phyloP scores from a whole-genome alignment of 2,888 invertebrate species.

The Acanthosoma haemorrhoidale region DNA sequence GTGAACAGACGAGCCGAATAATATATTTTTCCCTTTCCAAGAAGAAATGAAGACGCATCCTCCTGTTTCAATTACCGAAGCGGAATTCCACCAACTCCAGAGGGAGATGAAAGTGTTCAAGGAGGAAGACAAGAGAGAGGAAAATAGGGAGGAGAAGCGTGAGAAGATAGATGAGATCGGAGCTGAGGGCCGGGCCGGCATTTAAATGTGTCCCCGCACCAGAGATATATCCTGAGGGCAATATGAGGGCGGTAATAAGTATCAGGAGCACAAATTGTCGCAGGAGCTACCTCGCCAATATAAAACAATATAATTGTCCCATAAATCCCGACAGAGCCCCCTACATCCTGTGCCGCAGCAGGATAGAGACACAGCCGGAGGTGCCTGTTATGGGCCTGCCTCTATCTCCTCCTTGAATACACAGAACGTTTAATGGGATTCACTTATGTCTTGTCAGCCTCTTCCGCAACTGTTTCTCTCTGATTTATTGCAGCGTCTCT shows the following conservation, averaged over 20 bases:
- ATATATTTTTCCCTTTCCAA: background rate
- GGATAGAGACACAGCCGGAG: slow-evolving; percentile 9
- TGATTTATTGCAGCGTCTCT: too few relatives aligned
- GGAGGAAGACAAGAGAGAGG: background rate
- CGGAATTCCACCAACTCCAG: too few relatives aligned
- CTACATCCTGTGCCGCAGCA: slow-evolving; percentile 8
- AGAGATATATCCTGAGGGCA: slow-evolving; percentile 8
- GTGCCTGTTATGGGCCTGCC: slow-evolving; percentile 7
- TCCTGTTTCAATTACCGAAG: too few relatives aligned
- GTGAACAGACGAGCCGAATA: too few relatives aligned
- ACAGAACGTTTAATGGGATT: background rate
- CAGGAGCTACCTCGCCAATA: slow-evolving; percentile 30
- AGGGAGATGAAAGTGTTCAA: too few relatives aligned
- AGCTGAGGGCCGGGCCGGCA: background rate
- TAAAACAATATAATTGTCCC: slow-evolving; percentile 38
- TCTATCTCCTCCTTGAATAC: too few relatives aligned
- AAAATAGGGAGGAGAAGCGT: background rate
- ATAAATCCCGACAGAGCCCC: slow-evolving; percentile 29
- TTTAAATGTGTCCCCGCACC: background rate
- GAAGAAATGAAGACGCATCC: background rate
- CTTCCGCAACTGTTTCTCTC: too few relatives aligned
- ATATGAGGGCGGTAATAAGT: slow-evolving; percentile 29
- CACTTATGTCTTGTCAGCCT: slow-evolving; percentile 7
- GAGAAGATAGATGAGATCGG: background rate
- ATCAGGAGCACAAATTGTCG: slow-evolving; percentile 35